A percentile compares a stretch with the other conserved stretches of the same genome.
Conservation (phyloP, 37 sponge, comb jelly and placozoan species). For the Diacarnus erythraeanus region DNA sequence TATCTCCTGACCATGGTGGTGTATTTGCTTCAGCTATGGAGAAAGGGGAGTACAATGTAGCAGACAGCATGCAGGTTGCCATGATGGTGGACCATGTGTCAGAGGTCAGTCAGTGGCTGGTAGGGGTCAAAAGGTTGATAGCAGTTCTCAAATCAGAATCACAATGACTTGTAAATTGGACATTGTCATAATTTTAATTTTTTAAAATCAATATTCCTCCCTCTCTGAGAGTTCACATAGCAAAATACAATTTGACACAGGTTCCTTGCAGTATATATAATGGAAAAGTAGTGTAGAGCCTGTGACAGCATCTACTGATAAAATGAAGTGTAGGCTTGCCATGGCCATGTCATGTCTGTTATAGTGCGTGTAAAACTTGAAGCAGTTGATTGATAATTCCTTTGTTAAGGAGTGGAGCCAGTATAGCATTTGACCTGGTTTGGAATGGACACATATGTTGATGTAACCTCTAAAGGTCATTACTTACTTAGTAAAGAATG, state of each 20-base stretch:
- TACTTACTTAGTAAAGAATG: conserved; percentile 73
- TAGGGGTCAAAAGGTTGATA: conserved; percentile 60
- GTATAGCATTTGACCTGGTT: conserved; percentile 30
- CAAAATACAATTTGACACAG: no score
- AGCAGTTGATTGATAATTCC: conserved; percentile 23
- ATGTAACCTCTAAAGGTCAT: background rate
- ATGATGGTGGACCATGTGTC: conserved; percentile 73
- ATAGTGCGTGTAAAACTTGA: conserved; percentile 36
- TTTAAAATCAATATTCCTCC: no score
- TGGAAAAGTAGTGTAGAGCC: no score
- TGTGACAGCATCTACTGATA: no score
- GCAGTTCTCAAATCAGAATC: background rate
- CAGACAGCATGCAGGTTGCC: conserved; percentile 58
- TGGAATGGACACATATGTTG: background rate
- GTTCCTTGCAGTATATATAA: no score
- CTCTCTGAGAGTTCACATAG: no score
- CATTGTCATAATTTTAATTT: no score
- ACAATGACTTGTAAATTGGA: background rate
- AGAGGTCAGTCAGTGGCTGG: conserved; percentile 79
- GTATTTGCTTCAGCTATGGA: conserved; percentile 49
- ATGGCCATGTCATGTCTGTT: no score
- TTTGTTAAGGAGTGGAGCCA: conserved; percentile 9
- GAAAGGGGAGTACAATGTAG: conserved; percentile 10
- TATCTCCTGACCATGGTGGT: no score
- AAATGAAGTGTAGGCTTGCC: no score